phyloP scores from a whole-genome alignment of 2,797 vertebrate genomes.

The Bryconaethiops microstoma region DNA sequence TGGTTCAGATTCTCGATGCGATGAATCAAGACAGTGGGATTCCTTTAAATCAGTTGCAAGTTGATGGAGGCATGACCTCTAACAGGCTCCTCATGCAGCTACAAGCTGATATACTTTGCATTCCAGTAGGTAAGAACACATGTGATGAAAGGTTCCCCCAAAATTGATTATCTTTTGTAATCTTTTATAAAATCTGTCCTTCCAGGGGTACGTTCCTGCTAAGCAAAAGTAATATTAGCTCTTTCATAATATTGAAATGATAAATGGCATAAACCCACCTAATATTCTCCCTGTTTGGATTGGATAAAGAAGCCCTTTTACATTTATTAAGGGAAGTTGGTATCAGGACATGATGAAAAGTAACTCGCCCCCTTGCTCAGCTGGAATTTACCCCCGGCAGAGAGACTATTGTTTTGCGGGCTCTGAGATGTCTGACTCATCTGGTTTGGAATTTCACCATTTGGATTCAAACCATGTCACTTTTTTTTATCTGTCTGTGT shows the following conservation, averaged over 20 bases:
- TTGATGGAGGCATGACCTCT: conserved; percentile 96
- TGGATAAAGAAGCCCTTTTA: background rate
- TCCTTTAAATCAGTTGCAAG: conserved; percentile 90
- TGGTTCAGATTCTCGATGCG: conserved; percentile 89
- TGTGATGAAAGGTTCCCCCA: background rate
- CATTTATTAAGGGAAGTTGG: background rate
- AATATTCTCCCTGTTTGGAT: background rate
- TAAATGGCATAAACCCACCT: background rate
- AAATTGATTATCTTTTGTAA: background rate
- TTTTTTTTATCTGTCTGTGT: conserved; percentile 1
- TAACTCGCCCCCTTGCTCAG: background rate
- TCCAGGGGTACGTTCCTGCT: background rate
- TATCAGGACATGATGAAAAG: background rate
- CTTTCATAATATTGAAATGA: background rate
- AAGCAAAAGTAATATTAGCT: background rate
- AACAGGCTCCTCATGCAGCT: conserved; percentile 96
- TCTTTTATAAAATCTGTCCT: background rate
- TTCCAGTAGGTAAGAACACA: conserved; percentile 89
- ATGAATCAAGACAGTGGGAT: conserved; percentile 97
- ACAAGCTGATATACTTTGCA: conserved; percentile 95
- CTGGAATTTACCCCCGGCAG: background rate
- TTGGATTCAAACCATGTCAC: background rate
- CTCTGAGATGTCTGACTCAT: background rate
- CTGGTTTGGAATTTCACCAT: background rate
- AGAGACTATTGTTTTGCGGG: background rate